Base-by-base conservation (phyloP, 2,888 invertebrate genomes). In the Acronicta aceris region DNA sequence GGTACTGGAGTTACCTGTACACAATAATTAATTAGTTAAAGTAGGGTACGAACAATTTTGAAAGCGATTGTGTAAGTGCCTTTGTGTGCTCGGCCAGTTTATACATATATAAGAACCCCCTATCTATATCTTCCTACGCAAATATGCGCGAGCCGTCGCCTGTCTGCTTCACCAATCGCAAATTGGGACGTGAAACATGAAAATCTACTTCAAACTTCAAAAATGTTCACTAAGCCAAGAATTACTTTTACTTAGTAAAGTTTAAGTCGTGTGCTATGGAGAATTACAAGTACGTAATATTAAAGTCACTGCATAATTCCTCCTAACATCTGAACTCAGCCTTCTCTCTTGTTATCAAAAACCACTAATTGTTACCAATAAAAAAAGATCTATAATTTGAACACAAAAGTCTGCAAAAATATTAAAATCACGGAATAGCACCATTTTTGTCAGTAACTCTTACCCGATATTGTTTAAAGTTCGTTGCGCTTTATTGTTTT, bases 1-100 rank as follows among this genome's bases (percentile, higher is more conserved):
- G 2, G 4, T 54, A 54, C 59, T 56, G 30, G 67, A 62, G 66
- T 40, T 60, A 72, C 62, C 62, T 73, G 70, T 73, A 74, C 66
- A 69, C 76, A 78, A 68, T 76, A 76, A 78, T 81, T 81, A 79
- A 81, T n/a, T 77, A 78, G 65, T 76, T 72, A 74, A 78, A 77
- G 77, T 78, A 70, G 77, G 75, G 75, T 76, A 79, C 59, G 63
- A 74, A 73, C 72, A 72, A 76, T 81, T 82, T 74, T 67, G 70
- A 67, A 71, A 68, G 68, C 68, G 67, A 79, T 81, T 79, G 69
- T 72, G 60, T 65, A 74, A 75, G 65, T 64, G 71, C 51, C 54
- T 74, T 76, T 81, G 75, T 76, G 57, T 71, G 54, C 53, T 64
- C 27, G 53, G 56, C 58, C 63, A 68, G 63, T 63, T 71, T 66